Conservation (phyloP, 1,140 invertebrate genomes). For the Leptoteleia sp. region DNA sequence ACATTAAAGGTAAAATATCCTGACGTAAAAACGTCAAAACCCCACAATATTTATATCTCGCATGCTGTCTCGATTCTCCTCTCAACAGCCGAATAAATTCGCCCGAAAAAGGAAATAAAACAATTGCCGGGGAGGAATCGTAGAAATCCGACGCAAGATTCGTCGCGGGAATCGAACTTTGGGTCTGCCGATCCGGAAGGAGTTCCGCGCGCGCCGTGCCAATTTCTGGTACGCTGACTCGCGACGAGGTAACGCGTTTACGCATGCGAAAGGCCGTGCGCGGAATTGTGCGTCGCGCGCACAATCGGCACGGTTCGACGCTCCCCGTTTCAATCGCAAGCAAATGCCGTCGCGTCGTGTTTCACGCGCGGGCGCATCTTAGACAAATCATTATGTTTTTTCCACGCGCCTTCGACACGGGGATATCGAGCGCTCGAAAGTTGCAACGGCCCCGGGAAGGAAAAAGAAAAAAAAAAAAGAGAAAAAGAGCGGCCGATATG, state of each 20-base stretch:
- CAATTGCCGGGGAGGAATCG: no score
- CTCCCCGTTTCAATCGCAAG: conserved; percentile 35
- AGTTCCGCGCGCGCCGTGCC: conserved; percentile 15
- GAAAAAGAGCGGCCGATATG: background rate
- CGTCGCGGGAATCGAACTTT: no score
- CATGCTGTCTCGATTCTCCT: no score
- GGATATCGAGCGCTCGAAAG: conserved; percentile 32
- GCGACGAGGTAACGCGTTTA: conserved; percentile 25
- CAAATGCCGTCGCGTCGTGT: conserved; percentile 22
- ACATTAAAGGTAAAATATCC: no score
- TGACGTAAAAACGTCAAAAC: no score
- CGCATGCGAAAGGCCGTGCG: conserved; percentile 25
- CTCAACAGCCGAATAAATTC: no score
- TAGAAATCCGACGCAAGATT: no score
- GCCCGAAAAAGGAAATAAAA: no score
- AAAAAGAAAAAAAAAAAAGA: background rate
- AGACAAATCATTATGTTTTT: conserved; percentile 53
- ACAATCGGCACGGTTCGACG: conserved; percentile 41
- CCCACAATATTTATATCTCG: no score
- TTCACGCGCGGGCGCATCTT: conserved; percentile 29
- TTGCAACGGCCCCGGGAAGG: conserved; percentile 14
- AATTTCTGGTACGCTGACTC: conserved; percentile 30
- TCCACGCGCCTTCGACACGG: conserved; percentile 17
- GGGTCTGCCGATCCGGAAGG: conserved; percentile 11
- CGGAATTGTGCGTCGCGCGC: conserved; percentile 19